Base-by-base conservation (phyloP, 2,888 invertebrate genomes). In the Caenorhabditis sulstoni region DNA sequence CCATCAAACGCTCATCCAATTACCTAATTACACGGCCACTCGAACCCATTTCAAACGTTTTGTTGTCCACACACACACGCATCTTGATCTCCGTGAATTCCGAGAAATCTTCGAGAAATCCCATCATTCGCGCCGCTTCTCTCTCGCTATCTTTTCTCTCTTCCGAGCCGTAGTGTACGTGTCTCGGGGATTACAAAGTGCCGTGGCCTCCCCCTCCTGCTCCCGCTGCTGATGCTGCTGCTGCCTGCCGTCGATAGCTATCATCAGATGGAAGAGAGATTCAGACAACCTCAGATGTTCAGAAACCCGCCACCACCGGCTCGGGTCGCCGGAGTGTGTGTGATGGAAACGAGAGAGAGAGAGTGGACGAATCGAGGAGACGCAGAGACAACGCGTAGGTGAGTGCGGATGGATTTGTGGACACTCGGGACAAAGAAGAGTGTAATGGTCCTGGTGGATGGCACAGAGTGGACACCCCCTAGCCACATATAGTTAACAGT, bases 271-370 rank as follows among this genome's bases (percentile, higher is more conserved):
- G 35, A 35, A 16, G 39, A 55, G 35, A 49, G 18, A 47, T 47
- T 18, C 41, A 71, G 62, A 64, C 55, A 64, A 57, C 55, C 62
- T 71, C 62, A 62, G 71, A 71, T 71, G 71, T 71, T 71, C 71
- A 71, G 57, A 71, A 71, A 71, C 61, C 71, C 71, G 71, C 71
- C 71, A 71, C 71, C 71, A 71, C 62, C 39, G 58, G 29, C 29
- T 29, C 29, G 29, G 29, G 16, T 47, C 41, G 67, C 50, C 66
- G 49, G 39, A 62, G 35, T 23, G 53, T n/a, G 59, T 50, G 59
- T 67, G 57, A 41, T 41, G 39, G 39, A 41, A 12, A 4, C 39
- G 18, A 23, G 22, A 39, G 35, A 18, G 39, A 62, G 39, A 64
- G n/a, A 64, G 53, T 8, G 37, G 14, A 9, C 9, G 16, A 29